phyloP scores from a whole-genome alignment of 2,113 vertebrate species.

The Lepus americanus region DNA sequence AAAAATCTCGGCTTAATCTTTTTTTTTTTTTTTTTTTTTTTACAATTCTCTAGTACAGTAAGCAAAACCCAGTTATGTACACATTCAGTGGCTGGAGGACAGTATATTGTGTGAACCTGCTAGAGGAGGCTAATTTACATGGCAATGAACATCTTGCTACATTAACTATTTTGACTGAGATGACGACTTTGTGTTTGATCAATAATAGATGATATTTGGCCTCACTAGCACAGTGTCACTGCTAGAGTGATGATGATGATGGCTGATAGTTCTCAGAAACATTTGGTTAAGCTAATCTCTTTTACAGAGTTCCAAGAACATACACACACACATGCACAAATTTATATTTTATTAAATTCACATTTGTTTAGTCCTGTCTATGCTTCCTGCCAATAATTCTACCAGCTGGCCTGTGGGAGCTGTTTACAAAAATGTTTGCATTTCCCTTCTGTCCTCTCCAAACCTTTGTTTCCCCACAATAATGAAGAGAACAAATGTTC shows the following conservation, averaged over 20 bases:
- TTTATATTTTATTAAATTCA: background rate
- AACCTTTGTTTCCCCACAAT: slow-evolving; percentile 78
- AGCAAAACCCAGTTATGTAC: background rate
- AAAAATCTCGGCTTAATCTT: slow-evolving; percentile 12
- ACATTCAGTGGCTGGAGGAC: background rate
- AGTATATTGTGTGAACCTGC: background rate
- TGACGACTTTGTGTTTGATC: background rate
- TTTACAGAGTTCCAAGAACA: background rate
- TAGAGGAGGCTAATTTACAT: background rate
- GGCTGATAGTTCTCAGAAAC: background rate
- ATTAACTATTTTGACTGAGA: slow-evolving; percentile 35
- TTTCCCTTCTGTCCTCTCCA: slow-evolving; percentile 68
- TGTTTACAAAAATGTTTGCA: slow-evolving; percentile 70
- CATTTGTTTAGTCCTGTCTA: slow-evolving; percentile 37
- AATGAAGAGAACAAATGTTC: slow-evolving; percentile 74
- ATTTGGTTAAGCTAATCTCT: slow-evolving; percentile 38
- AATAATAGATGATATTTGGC: background rate
- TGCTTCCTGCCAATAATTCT: slow-evolving; percentile 55
- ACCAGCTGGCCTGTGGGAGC: slow-evolving; percentile 71
- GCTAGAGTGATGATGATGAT: background rate
- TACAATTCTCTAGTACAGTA: background rate
- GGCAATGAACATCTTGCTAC: background rate
- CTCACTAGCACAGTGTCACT: background rate
- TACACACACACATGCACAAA: background rate
- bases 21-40: background rate